Base-by-base conservation (phyloP, 2,888 invertebrate species). In the Apamea epomidion region DNA sequence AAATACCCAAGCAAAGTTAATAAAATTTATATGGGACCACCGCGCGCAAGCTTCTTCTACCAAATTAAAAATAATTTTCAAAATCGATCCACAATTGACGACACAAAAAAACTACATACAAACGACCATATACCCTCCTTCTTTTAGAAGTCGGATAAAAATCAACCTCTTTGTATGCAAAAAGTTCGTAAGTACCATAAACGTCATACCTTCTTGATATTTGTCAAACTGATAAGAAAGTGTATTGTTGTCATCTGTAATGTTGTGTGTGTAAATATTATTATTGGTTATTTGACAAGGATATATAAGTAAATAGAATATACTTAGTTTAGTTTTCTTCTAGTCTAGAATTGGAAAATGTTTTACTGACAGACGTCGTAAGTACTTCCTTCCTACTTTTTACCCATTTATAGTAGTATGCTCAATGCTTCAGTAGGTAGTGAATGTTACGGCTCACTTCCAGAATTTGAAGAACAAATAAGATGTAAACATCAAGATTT, bases 191-290 rank as follows among this genome's bases (percentile, higher is more conserved):
- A n/a, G n/a, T 25, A 73, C 29, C 7, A 48, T n/a, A 29, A 29
- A 29, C 21, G 7, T 70, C 0, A 5, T 54, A 25, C 2, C 6
- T 4, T n/a, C 5, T 64, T 64, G 6, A 54, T 21, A 21, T 8
- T 32, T 69, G 16, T 48, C 81, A 78, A 70, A 45, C n/a, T 70
- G n/a, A 54, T 68, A n/a, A 18, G 21, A 54, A 76, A 25, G 5
- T 58, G 42, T 29, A 42, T n/a, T 60, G 18, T 14, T 58, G 21
- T 74, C 37, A 48, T 8, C 29, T 68, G 42, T n/a, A 37, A 54
- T 51, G 8, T 37, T 48, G 12, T 7, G 29, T 29, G 29, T 58
- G 29, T 76, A 75, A 51, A 51, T n/a, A 51, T 68, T 18, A 14
- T 48, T 48, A 48, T 74, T 74, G 21, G 21, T 25, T 32, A 32